A percentile compares a stretch with the other conserved stretches of the same genome.
Conservation (phyloP, 2,113 vertebrate genomes). For the Euleptes europaea region DNA sequence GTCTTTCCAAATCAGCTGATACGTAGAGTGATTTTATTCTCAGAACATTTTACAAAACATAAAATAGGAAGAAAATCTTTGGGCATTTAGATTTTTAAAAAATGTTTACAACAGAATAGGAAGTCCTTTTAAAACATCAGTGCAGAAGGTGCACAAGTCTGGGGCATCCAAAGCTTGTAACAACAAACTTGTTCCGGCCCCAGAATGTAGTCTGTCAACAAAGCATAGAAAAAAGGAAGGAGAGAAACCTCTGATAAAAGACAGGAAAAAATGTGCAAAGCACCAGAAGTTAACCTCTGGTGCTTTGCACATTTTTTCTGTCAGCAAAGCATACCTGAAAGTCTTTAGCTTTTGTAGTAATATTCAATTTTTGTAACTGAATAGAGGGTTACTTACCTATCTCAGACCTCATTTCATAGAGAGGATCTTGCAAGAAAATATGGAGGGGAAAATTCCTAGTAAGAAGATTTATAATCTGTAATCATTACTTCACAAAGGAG, state of each 20-base stretch:
- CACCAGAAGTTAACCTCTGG: too few relatives aligned
- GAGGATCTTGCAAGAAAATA: constrained; percentile 4
- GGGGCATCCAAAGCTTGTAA: neutral
- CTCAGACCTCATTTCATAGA: neutral
- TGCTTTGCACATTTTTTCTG: too few relatives aligned
- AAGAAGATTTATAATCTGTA: neutral
- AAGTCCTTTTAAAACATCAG: neutral
- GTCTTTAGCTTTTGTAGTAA: neutral
- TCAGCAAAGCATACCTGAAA: neutral
- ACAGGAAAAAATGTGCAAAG: too few relatives aligned
- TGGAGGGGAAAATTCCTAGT: neutral
- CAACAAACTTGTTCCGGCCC: too few relatives aligned
- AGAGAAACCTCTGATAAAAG: too few relatives aligned
- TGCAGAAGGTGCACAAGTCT: too few relatives aligned
- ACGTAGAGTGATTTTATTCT: neutral
- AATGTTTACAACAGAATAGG: neutral
- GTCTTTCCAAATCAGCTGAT: constrained; percentile 7
- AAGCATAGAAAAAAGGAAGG: too few relatives aligned
- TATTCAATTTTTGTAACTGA: neutral
- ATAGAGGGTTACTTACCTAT: neutral
- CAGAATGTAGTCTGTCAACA: too few relatives aligned
- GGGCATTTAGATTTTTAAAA: constrained; percentile 24
- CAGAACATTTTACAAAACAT: constrained; percentile 16
- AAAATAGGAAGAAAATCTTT: constrained; percentile 15
- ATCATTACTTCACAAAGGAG: neutral